Evolutionary conservation across 2,888 invertebrate genomes (phyloP), one percentile per base, ranked within the genome.

Genomic region (Brassicogethes aeneus): DNA sequence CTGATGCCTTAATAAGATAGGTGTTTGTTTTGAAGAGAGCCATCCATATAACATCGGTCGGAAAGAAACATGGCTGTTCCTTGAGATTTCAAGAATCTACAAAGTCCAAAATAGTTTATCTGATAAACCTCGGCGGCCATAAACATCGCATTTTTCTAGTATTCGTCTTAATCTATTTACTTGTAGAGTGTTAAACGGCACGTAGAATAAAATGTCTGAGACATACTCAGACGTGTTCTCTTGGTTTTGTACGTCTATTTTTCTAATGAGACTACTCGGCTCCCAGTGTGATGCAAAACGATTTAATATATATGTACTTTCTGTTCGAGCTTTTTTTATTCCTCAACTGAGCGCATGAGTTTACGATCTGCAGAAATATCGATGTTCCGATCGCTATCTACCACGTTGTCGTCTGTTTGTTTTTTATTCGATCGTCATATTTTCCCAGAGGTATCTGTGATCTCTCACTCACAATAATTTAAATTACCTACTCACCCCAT

Each of bases 321-420:
- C 23, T 23, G 23, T 23, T 5, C 23, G 23, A 7, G 10, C 23
- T 5, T 10, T 23, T 44, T 36, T 36, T 36, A 40, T 43, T 43
- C 34, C 30, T 16, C 34, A 8, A 12, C 16, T 13, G 13, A 29
- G 40, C 39, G 23, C 39, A 37, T 41, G 39, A 43, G 37, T 52
- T 56, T 55, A 56, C 56, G 56, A 55, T 47, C 54, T 49, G 53
- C 47, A 50, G 54, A 50, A 55, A 53, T 53, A 55, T 55, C 53
- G 56, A 54, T 54, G 54, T 55, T 42, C 39, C 41, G 56, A 56
- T 56, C 48, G 48, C 50, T 55, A 56, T 56, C 56, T 45, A 10
- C 44, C 36, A 17, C 41, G 52, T 48, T 51, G 52, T 55, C 51
- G 47, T 45, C 48, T 37, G 40, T 23, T 23, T 37, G 41, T 48